Percentiles rank a stretch among this genome's conserved stretches.
Evolutionary conservation across 1,140 invertebrate species (phyloP).

Genomic region (Phenacoccus solenopsis): DNA sequence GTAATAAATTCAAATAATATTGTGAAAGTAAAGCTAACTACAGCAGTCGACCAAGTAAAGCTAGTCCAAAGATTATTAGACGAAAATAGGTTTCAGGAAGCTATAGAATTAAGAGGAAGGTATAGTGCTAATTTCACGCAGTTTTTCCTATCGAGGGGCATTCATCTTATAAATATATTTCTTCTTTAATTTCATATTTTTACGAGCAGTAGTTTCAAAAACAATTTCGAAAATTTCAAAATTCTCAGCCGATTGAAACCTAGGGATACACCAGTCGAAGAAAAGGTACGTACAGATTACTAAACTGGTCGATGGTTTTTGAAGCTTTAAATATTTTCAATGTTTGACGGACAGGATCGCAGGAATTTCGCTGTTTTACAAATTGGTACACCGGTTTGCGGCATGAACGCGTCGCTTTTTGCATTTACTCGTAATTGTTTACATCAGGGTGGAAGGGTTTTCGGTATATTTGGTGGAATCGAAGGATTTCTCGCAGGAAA

Average conservation of each 20-base stretch:
- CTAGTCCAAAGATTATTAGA: conserved; percentile 76
- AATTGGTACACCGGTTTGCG: conserved; percentile 95
- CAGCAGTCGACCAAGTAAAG: conserved; percentile 90
- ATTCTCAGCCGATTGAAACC: conserved; percentile 88
- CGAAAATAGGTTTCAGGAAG: conserved; percentile 82
- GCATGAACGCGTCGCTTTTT: conserved; percentile 93
- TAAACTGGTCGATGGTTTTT: too few relatives aligned
- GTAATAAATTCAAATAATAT: conserved; percentile 95
- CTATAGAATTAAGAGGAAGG: conserved; percentile 85
- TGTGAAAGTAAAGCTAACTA: conserved; percentile 88
- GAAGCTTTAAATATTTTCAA: not conserved
- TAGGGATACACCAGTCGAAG: conserved; percentile 39
- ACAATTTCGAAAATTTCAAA: conserved; percentile 93
- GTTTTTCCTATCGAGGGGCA: not conserved
- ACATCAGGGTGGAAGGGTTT: conserved; percentile 75
- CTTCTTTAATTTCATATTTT: conserved; percentile 23
- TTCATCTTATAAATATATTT: not conserved
- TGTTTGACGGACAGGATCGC: conserved; percentile 44
- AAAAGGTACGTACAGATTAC: not conserved
- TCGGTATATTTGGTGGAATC: conserved; percentile 87
- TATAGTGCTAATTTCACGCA: conserved; percentile 34
- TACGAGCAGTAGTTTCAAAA: conserved; percentile 57
- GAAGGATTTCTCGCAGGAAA: conserved; percentile 85
- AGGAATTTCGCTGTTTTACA: conserved; percentile 82
- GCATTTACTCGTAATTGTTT: conserved; percentile 93